Evolutionary conservation across 2,113 vertebrate genomes (phyloP).

Genomic region (Vulpes lagopus): DNA sequence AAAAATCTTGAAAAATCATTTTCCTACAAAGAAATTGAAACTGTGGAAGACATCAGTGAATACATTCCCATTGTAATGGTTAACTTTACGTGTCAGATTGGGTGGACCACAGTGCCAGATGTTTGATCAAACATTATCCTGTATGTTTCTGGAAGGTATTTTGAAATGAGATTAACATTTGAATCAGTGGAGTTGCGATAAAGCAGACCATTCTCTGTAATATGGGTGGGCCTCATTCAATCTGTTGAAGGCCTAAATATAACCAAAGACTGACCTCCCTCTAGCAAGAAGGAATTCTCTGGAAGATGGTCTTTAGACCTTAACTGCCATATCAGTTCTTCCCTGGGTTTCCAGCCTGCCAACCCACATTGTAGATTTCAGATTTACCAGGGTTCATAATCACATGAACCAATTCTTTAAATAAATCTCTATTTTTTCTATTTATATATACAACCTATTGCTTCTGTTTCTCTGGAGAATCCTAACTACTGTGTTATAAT

Average conservation of each 20-base stretch:
- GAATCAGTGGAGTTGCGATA: not conserved
- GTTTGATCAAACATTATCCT: not conserved
- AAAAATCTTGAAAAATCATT: slow-evolving; percentile 6
- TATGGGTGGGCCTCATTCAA: not conserved
- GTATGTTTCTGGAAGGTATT: not conserved
- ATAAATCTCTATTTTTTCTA: not conserved
- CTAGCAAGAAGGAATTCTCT: not conserved
- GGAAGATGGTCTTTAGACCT: not conserved
- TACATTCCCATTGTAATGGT: not conserved
- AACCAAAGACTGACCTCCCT: not conserved
- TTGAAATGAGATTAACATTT: not conserved
- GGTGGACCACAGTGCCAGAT: not conserved
- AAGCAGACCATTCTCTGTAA: not conserved
- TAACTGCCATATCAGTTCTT: not conserved
- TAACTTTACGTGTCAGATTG: not conserved
- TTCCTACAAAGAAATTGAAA: not conserved
- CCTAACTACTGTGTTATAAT: not conserved
- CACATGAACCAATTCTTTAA: not conserved
- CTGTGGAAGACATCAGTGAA: not conserved
- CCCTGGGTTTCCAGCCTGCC: not conserved
- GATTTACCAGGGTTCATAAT: not conserved
- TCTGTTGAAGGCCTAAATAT: not conserved
- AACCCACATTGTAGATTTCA: not conserved
- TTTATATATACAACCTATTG: not conserved
- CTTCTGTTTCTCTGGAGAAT: not conserved